A percentile compares a stretch with the other conserved stretches of the same genome.
Evolutionary conservation across 2,888 invertebrate species (phyloP).

Genomic region (Andrena flavipes): DNA sequence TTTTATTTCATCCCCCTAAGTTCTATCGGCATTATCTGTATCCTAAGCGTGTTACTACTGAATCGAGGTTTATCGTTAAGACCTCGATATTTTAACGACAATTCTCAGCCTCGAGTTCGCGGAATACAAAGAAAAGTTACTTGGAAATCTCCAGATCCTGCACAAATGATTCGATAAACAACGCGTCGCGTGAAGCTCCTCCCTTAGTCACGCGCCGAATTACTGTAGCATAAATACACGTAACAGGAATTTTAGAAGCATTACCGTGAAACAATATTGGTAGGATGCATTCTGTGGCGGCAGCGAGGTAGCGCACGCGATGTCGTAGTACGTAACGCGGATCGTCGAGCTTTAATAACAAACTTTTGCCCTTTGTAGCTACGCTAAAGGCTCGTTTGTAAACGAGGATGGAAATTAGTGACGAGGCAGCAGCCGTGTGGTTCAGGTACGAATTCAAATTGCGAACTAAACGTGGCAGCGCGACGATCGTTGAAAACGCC

Average conservation of each 20-base stretch:
- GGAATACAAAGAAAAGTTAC: neutral
- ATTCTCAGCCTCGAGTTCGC: neutral
- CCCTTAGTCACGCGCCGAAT: neutral
- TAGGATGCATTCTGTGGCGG: neutral
- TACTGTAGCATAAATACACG: constrained; percentile 6
- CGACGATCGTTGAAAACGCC: constrained; percentile 3
- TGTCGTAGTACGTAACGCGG: neutral
- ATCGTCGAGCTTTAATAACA: constrained; percentile 27
- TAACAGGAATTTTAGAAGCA: neutral
- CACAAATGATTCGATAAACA: neutral
- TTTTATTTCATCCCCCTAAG: too few species aligned
- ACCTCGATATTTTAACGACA: neutral
- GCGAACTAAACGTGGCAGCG: neutral
- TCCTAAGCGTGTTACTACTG: too few species aligned
- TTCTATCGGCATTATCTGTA: too few species aligned
- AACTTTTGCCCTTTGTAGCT: constrained; percentile 18
- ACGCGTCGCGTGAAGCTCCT: neutral
- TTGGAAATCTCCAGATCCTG: neutral
- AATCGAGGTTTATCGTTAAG: too few species aligned
- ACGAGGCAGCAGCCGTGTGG: neutral
- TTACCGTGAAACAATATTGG: neutral
- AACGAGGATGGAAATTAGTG: constrained; percentile 13
- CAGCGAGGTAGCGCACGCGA: neutral
- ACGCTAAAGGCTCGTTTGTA: neutral
- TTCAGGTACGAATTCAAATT: constrained; percentile 15